phyloP scores from a whole-genome alignment of 2,888 invertebrate species.

The Troilus luridus region DNA sequence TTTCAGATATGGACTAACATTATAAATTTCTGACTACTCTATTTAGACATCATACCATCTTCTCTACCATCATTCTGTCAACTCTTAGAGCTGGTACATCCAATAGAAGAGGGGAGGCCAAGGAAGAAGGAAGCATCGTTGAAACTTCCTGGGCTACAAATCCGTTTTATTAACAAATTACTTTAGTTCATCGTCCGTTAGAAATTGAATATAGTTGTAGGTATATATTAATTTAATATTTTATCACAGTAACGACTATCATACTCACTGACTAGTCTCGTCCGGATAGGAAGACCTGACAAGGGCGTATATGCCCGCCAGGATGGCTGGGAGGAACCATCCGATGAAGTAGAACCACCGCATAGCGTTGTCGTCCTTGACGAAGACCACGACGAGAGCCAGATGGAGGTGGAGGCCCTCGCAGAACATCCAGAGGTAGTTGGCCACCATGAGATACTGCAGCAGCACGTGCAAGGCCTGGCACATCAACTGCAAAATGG shows the following conservation, averaged over 20 bases:
- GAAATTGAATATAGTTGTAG: too few relatives aligned
- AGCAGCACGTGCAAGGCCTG: slow-evolving; percentile 84
- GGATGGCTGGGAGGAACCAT: slow-evolving; percentile 84
- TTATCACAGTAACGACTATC: neutral
- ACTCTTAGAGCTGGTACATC: too few relatives aligned
- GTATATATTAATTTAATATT: neutral
- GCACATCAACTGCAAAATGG: slow-evolving; percentile 78
- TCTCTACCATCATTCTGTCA: too few relatives aligned
- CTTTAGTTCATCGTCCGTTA: too few relatives aligned
- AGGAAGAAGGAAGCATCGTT: too few relatives aligned
- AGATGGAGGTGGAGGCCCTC: slow-evolving; percentile 95
- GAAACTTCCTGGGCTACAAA: too few relatives aligned
- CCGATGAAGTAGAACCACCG: slow-evolving; percentile 87
- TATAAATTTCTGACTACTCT: too few relatives aligned
- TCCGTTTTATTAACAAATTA: too few relatives aligned
- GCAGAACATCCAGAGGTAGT: slow-evolving; percentile 97
- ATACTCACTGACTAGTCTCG: slow-evolving; percentile 74
- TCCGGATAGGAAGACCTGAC: slow-evolving; percentile 72
- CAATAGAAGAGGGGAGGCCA: too few relatives aligned
- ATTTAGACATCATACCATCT: too few relatives aligned
- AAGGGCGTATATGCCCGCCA: slow-evolving; percentile 77
- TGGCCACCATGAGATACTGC: slow-evolving; percentile 90
- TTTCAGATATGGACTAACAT: too few relatives aligned
- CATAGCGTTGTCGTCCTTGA: slow-evolving; percentile 87
- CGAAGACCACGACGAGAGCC: slow-evolving; percentile 90